phyloP scores from a whole-genome alignment of 2,888 invertebrate species.

The Erebia epiphron region DNA sequence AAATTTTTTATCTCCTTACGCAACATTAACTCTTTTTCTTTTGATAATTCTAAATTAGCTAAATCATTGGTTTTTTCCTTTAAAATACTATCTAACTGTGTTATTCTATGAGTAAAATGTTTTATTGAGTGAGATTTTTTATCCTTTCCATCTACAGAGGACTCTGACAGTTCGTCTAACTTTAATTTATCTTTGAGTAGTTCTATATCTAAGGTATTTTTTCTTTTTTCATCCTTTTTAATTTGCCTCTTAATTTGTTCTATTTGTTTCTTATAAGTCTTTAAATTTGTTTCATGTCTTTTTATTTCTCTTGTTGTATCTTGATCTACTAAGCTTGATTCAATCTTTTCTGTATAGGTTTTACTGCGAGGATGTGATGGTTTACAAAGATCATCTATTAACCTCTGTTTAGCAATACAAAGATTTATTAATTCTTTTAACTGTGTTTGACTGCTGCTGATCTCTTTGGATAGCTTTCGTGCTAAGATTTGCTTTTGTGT shows the following conservation, averaged over 20 bases:
- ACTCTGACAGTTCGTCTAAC: slow-evolving; percentile 77
- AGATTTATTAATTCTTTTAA: slow-evolving; percentile 88
- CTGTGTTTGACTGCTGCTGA: slow-evolving; percentile 86
- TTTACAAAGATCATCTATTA: slow-evolving; percentile 86
- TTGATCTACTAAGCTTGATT: slow-evolving; percentile 79
- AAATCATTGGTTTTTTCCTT: slow-evolving; percentile 88
- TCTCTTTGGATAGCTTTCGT: slow-evolving; percentile 80
- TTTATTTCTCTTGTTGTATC: slow-evolving; percentile 85
- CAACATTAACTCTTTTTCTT: slow-evolving; percentile 85
- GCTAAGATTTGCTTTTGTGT: slow-evolving; percentile 76
- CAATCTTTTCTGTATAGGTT: slow-evolving; percentile 83
- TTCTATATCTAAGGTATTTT: slow-evolving; percentile 86
- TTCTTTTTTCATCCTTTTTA: slow-evolving; percentile 88
- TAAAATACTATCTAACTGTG: slow-evolving; percentile 86
- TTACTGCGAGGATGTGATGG: slow-evolving; percentile 65
- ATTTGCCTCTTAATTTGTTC: slow-evolving; percentile 89
- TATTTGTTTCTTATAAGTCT: slow-evolving; percentile 89
- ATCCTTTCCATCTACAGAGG: slow-evolving; percentile 81
- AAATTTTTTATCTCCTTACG: slow-evolving; percentile 92
- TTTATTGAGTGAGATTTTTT: slow-evolving; percentile 83
- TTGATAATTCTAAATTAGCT: slow-evolving; percentile 81
- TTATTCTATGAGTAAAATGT: slow-evolving; percentile 86
- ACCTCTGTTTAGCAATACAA: slow-evolving; percentile 85
- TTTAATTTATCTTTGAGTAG: slow-evolving; percentile 80
- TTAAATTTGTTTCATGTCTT: slow-evolving; percentile 88